These are phyloP conservation scores for Saguinus midas DNA, from an alignment of 2,113 vertebrate genomes.

Conservation along the genomic window DNA sequence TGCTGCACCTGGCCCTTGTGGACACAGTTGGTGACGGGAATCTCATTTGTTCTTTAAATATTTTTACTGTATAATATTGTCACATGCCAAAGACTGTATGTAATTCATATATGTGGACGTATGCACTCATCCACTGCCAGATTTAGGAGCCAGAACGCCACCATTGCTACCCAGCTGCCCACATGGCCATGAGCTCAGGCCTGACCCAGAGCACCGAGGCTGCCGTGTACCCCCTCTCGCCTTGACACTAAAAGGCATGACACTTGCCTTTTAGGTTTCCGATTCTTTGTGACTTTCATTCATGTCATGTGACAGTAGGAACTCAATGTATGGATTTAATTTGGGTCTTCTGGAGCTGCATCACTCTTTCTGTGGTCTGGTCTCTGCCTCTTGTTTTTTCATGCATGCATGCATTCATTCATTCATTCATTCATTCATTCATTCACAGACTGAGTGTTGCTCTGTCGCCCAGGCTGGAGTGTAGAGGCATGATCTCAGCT, in stretches of 20 bases:
- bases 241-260: neutral
- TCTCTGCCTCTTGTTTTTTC: neutral
- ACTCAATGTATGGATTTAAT: accelerated
- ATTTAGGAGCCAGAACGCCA: neutral
- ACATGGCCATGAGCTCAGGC: accelerated
- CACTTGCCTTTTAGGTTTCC: accelerated
- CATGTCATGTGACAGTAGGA: accelerated
- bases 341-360: neutral
- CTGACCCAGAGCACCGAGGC: neutral
- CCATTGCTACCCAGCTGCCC: neutral
- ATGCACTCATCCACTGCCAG: accelerated
- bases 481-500: too few relatives aligned
- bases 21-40: accelerated
- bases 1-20: neutral
- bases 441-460: too few relatives aligned
- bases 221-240: accelerated
- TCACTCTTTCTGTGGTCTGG: neutral
- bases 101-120: accelerated
- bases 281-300: accelerated
- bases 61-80: too few relatives aligned
- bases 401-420: too few relatives aligned
- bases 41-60: accelerated
- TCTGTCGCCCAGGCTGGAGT: too few relatives aligned
- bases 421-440: too few relatives aligned
- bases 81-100: accelerated